Evolutionary conservation across 2,797 vertebrate species (phyloP).

Genomic region (Triplophysa bombifrons): DNA sequence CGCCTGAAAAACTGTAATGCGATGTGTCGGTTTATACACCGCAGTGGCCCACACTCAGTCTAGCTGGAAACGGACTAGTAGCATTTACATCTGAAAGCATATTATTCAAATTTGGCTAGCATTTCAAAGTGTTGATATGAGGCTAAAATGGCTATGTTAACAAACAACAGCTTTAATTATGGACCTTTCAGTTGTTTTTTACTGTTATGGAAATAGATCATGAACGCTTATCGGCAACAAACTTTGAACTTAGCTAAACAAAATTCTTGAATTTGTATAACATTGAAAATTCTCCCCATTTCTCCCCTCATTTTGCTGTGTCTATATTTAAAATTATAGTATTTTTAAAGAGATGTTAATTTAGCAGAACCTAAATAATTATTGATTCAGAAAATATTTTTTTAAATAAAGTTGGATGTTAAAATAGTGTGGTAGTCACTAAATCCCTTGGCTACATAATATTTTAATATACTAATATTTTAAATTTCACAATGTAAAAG

Average conservation of each 20-base stretch:
- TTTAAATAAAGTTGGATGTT: not conserved
- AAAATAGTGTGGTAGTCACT: not conserved
- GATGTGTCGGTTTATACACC: slow-evolving; percentile 57
- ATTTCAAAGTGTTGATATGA: slow-evolving; percentile 65
- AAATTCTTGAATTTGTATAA: slow-evolving; percentile 1
- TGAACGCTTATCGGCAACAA: slow-evolving; percentile 18
- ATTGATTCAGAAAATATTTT: not conserved
- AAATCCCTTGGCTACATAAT: not conserved
- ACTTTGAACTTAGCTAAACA: not conserved
- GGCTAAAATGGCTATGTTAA: slow-evolving; percentile 50
- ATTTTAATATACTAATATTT: no score
- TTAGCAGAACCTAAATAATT: not conserved
- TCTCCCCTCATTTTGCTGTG: no score
- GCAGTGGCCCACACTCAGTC: slow-evolving; percentile 58
- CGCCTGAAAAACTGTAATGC: slow-evolving; percentile 64
- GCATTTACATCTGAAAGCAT: slow-evolving; percentile 77
- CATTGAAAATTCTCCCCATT: no score
- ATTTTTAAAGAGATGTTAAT: no score
- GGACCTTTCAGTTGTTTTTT: slow-evolving; percentile 10
- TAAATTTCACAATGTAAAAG: not conserved
- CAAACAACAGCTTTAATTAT: slow-evolving; percentile 59
- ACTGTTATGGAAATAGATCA: slow-evolving; percentile 47
- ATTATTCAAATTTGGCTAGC: slow-evolving; percentile 71
- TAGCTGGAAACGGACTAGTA: slow-evolving; percentile 59
- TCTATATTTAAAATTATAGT: no score